Conservation (phyloP, 2,888 invertebrate species). For the Ophion costatus region DNA sequence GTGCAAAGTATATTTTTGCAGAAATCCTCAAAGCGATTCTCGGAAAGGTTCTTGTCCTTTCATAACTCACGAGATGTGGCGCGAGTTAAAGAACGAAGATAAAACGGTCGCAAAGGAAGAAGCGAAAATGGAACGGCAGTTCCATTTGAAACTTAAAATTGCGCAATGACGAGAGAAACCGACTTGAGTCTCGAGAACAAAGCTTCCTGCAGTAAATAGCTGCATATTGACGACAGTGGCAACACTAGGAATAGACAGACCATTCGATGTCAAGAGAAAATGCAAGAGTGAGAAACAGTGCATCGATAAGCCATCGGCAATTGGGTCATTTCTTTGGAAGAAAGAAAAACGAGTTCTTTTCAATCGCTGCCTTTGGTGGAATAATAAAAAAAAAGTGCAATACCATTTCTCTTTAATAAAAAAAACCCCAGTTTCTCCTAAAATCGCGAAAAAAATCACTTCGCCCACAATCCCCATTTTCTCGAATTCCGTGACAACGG, state of each 20-base stretch:
- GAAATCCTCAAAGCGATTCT: constrained; percentile 38
- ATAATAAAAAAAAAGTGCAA: background rate
- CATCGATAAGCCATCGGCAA: constrained; percentile 32
- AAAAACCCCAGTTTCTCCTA: background rate
- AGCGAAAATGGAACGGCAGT: constrained; percentile 7
- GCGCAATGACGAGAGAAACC: background rate
- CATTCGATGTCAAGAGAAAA: background rate
- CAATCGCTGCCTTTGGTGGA: background rate
- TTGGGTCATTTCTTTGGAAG: background rate
- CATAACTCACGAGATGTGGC: constrained; percentile 12
- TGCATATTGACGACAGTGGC: background rate
- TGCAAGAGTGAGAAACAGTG: constrained; percentile 30
- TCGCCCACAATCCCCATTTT: background rate
- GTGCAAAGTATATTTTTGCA: constrained; percentile 16
- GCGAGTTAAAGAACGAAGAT: constrained; percentile 25
- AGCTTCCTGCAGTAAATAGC: constrained; percentile 4
- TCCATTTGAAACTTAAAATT: constrained; percentile 3
- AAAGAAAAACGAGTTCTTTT: constrained; percentile 1
- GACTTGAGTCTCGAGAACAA: background rate
- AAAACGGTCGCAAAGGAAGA: constrained; percentile 12
- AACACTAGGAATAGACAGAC: background rate
- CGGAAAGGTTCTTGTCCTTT: constrained; percentile 47
- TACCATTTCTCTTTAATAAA: background rate
- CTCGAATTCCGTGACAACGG: background rate
- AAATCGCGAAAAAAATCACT: constrained; percentile 22